Evolutionary conservation across 2,888 invertebrate species (phyloP).

Genomic region (Aromia moschata): DNA sequence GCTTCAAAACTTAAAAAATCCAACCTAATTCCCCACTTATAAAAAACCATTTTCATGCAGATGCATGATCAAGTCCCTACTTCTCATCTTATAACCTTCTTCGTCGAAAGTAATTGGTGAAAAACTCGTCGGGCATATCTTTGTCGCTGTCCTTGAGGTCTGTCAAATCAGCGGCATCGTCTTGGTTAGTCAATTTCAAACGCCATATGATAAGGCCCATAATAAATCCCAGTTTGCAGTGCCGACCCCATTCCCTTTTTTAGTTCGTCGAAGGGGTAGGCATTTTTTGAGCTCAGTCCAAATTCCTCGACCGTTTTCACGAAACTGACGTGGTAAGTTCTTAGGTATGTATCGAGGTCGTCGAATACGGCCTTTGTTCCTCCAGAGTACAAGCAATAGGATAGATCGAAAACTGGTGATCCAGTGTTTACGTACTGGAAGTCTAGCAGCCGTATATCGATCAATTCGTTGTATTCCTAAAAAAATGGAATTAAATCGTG

Average conservation of each 20-base stretch:
- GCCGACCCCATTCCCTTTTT: not conserved
- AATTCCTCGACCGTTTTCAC: constrained; percentile 41
- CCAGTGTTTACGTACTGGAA: constrained; percentile 1
- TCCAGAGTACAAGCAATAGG: constrained; percentile 10
- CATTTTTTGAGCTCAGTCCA: constrained; percentile 44
- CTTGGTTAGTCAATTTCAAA: not conserved
- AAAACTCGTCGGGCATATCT: not conserved
- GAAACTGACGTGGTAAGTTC: constrained; percentile 52
- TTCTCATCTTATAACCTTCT: not conserved
- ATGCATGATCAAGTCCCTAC: not conserved
- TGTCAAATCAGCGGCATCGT: too few species aligned
- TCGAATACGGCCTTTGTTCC: constrained; percentile 16
- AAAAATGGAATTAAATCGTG: too few species aligned
- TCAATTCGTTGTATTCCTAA: not conserved
- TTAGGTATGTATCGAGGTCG: constrained; percentile 48
- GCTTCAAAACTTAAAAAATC: too few species aligned
- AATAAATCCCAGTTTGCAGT: not conserved
- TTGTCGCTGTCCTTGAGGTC: not conserved
- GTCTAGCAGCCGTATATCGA: constrained; percentile 6
- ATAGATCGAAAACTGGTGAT: constrained; percentile 12
- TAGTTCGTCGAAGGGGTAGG: constrained; percentile 49
- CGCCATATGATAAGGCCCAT: not conserved
- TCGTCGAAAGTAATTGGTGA: not conserved
- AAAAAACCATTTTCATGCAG: not conserved
- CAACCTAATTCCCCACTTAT: too few species aligned